Evolutionary conservation across 2,113 vertebrate species (phyloP).

Genomic region (Indicator indicator): DNA sequence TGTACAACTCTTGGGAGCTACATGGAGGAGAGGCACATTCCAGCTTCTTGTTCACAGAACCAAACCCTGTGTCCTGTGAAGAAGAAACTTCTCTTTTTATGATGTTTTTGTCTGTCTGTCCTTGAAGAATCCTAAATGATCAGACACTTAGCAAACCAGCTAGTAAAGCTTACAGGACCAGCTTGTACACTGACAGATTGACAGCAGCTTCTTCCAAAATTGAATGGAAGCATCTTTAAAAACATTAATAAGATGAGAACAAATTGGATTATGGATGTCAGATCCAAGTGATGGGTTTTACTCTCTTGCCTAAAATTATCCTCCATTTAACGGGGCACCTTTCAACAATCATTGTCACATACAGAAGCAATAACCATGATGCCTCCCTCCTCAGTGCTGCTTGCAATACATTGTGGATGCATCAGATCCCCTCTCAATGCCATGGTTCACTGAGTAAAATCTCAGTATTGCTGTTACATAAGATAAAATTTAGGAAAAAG

Average conservation of each 20-base stretch:
- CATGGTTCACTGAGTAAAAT: background rate
- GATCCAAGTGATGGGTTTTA: background rate
- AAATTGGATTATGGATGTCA: background rate
- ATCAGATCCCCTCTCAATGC: background rate
- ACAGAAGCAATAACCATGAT: accelerated
- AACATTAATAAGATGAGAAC: background rate
- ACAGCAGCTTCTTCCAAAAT: background rate
- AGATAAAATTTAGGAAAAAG: background rate
- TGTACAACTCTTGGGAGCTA: background rate
- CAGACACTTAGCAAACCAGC: background rate
- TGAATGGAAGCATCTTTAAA: background rate
- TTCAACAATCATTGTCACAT: background rate
- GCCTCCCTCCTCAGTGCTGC: background rate
- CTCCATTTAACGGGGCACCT: background rate
- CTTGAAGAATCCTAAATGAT: background rate
- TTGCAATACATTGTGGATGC: background rate
- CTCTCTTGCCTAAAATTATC: background rate
- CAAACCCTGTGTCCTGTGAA: background rate
- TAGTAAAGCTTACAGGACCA: background rate
- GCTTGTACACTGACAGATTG: background rate
- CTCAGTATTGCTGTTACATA: background rate
- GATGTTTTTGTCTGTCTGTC: background rate
- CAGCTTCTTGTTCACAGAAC: background rate
- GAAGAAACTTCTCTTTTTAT: background rate
- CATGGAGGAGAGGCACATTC: background rate